Base-by-base conservation (phyloP, 2,113 vertebrate species). In the Ariopsis seemanni region DNA sequence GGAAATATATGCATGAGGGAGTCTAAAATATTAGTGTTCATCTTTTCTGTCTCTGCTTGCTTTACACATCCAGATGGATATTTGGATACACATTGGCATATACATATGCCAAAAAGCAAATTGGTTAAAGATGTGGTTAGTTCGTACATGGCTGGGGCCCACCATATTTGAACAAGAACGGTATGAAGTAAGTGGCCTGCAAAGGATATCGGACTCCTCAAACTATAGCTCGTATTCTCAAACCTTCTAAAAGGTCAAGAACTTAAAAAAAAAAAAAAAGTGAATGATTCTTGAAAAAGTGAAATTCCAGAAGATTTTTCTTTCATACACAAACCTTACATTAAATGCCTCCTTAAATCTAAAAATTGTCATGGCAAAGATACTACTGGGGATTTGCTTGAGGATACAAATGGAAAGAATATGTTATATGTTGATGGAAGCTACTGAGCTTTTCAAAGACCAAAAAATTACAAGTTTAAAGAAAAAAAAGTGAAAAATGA, bases 91-190 rank as follows among this genome's bases (percentile, higher is more conserved):
- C 48, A 62, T 1, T 82, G 7, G 62, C 30, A 81, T 65, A 65
- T n/a, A 65, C 62, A 12, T 9, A 48, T 48, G 34, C 71, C 71
- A 77, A 52, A 77, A 77, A 2, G 14, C 2, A 55, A 69, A 78
- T 58, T 20, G 60, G 53, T 65, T 48, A 25, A 89, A 86, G 55
- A 71, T 89, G 79, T 53, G 58, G 11, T 34, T 12, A 57, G 79
- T 83, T 69, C 75, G 81, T 53, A 83, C 57, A 75, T 79, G 60
- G 63, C 78, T 77, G 50, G 27, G 72, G 48, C 65, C 58, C 27
- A 71, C 52, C 14, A 12, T 11, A n/a, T 82, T 82, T 78, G 58
- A 77, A 55, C 57, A 63, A 20, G 57, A 52, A n/a, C 82, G 62
- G 30, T 67, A 58, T 57, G 50, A 84, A 15, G 82, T 69, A 42